Conservation (phyloP, 2,888 invertebrate genomes). For the Dryobota labecula region DNA sequence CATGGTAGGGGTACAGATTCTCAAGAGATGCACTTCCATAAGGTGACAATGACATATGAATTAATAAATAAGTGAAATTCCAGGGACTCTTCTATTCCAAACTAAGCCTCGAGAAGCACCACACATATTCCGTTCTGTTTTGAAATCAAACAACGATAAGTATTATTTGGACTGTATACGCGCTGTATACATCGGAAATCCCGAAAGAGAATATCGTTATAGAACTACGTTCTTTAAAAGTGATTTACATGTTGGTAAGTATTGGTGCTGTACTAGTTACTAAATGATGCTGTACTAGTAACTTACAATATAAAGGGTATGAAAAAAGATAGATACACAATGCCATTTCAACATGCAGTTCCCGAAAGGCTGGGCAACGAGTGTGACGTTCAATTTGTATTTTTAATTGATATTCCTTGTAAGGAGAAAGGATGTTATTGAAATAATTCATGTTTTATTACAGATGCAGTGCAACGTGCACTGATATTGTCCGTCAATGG, state of each 20-base stretch:
- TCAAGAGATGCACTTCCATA: too few relatives aligned
- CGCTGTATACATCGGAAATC: rapidly evolving
- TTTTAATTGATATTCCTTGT: background rate
- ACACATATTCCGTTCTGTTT: background rate
- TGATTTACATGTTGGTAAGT: slow-evolving; percentile 16
- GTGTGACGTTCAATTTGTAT: background rate
- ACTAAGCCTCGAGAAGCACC: background rate
- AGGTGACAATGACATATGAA: too few relatives aligned
- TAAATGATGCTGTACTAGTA: background rate
- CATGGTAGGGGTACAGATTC: too few relatives aligned
- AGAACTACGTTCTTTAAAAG: slow-evolving; percentile 31
- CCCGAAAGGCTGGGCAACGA: background rate
- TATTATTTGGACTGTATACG: slow-evolving; percentile 34
- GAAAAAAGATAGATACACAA: background rate
- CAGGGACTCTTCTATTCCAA: slow-evolving; percentile 10
- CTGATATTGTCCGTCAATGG: slow-evolving; percentile 11
- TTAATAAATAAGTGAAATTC: background rate
- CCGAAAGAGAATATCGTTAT: slow-evolving; percentile 8
- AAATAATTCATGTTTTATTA: background rate
- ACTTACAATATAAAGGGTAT: background rate
- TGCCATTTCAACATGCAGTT: background rate
- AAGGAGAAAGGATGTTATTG: background rate
- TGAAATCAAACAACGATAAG: slow-evolving; percentile 22
- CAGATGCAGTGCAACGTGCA: background rate
- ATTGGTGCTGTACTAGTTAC: background rate